Base-by-base conservation (phyloP, 2,113 vertebrate genomes). In the Egretta garzetta region DNA sequence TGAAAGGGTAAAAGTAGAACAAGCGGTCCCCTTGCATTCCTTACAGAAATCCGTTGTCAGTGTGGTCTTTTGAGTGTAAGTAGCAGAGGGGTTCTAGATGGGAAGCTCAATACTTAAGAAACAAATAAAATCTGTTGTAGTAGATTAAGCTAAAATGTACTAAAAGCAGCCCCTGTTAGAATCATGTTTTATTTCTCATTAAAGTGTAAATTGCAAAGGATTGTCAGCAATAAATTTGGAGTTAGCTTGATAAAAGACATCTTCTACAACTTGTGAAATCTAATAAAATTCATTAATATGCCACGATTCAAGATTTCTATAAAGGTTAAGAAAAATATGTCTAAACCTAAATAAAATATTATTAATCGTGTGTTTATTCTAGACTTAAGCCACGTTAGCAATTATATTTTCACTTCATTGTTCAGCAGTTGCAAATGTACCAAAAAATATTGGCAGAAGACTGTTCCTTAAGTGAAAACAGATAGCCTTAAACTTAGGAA, bases 391-490 rank as follows among this genome's bases (percentile, higher is more conserved):
- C 68, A 84, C 0, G 0, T 88, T 94, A 92, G 73, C 95, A 95
- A 80, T 96, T 95, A 79, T 47, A 81, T 95, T 97, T 97, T 97
- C 77, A 93, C 93, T 96, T 96, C 90, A 72, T 97, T 98, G 93
- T 96, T 97, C 88, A 96, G 74, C 93, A 96, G 88, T 96, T 98
- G 91, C 91, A 97, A 97, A 97, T 89, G 86, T 96, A 97, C 95
- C 89, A 96, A 96, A 96, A 97, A 97, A 94, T 96, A 75, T 20
- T 96, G 90, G 96, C 97, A 77, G 70, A 92, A 96, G 75, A 90
- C 55, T 81, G 22, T 92, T 96, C 77, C 68, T 77, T 98, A 98
- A 97, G 94, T 98, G 93, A 97, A 98, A 98, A 96, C 97, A 98
- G 96, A 97, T 93, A 97, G 79, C 67, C 32, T 79, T 89, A 71